phyloP scores from a whole-genome alignment of 2,113 vertebrate genomes.

The Amphiprion ocellaris region DNA sequence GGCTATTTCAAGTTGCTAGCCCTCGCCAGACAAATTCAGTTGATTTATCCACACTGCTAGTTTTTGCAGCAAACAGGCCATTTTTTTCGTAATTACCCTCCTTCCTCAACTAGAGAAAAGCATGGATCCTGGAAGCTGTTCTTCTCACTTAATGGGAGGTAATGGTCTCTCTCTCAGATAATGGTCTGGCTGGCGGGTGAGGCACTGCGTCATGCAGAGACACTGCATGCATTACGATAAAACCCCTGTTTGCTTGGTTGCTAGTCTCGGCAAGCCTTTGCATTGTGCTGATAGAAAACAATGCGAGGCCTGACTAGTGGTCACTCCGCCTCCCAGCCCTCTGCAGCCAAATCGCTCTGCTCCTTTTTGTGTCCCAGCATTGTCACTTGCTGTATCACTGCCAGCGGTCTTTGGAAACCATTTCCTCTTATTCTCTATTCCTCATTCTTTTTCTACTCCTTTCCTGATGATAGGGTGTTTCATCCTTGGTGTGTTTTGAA shows the following conservation, averaged over 20 bases:
- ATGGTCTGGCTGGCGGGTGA: constrained; percentile 64
- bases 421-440: constrained; percentile 48
- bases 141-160: constrained; percentile 79
- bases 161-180: constrained; percentile 78
- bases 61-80: constrained; percentile 63
- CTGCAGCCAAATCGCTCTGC: constrained; percentile 34
- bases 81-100: constrained; percentile 77
- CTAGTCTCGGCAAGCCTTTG: constrained; percentile 53
- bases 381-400: constrained; percentile 64
- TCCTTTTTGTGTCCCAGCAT: constrained; percentile 50
- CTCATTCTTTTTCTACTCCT: constrained; percentile 38
- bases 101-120: constrained; percentile 59
- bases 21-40: constrained; percentile 50
- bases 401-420: constrained; percentile 67
- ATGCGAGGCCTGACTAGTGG: constrained; percentile 51
- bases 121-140: constrained; percentile 66
- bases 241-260: constrained; percentile 50
- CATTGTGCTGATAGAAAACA: constrained; percentile 64
- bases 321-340: constrained; percentile 31
- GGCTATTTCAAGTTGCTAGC: constrained; percentile 48
- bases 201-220: constrained; percentile 56
- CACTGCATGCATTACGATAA: constrained; percentile 63
- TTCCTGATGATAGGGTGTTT: constrained; percentile 55
- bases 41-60: constrained; percentile 72
- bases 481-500: constrained; percentile 63